phyloP scores from a whole-genome alignment of 2,113 vertebrate genomes.

The Aptenodytes patagonicus region DNA sequence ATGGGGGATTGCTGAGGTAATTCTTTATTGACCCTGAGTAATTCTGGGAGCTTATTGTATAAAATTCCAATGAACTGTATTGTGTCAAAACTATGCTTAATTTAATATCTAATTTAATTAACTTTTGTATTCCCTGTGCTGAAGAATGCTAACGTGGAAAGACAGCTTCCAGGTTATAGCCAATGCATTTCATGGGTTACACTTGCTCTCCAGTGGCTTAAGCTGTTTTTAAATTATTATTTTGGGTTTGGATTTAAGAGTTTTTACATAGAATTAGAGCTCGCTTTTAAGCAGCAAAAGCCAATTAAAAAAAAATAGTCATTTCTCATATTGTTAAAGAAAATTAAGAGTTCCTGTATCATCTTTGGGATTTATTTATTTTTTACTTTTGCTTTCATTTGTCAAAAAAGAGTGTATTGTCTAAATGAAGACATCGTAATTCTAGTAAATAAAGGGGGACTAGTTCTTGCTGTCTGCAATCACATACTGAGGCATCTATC shows the following conservation, averaged over 20 bases:
- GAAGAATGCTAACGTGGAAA: not conserved
- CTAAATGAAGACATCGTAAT: not conserved
- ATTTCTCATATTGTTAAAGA: not conserved
- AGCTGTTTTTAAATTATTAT: not conserved
- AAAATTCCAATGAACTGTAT: not conserved
- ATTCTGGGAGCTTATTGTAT: not conserved
- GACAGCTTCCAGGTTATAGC: not conserved
- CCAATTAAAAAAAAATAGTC: not conserved
- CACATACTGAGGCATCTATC: not conserved
- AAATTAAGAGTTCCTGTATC: not conserved
- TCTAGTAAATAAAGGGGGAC: not conserved
- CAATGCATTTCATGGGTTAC: not conserved
- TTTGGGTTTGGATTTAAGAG: not conserved
- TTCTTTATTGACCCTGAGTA: slow-evolving; percentile 3
- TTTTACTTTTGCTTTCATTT: not conserved
- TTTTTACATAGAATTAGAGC: not conserved
- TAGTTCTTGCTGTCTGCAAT: not conserved
- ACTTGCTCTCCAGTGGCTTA: not conserved
- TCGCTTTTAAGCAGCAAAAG: not conserved
- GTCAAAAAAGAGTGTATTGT: not conserved
- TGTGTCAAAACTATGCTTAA: slow-evolving; percentile 13
- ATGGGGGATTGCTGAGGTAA: not conserved
- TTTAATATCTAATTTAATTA: slow-evolving; percentile 31
- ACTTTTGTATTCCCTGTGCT: not conserved
- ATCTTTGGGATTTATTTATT: not conserved